Evolutionary conservation across 53 echinoderm and acorn worm genomes (phyloP).

Genomic region (Henricia sp.): DNA sequence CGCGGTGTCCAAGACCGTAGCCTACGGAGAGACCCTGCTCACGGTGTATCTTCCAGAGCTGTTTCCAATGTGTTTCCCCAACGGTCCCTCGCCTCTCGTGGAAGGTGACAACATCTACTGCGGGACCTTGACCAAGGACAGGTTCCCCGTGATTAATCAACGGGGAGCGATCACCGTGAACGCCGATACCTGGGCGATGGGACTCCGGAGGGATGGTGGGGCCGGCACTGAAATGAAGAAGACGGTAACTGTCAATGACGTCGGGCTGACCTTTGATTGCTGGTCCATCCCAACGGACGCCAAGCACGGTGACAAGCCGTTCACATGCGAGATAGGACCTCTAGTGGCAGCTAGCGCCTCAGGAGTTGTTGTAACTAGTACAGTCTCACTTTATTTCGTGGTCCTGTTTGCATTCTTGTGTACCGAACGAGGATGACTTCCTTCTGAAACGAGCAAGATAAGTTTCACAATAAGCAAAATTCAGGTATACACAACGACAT

Average conservation of each 20-base stretch:
- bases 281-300: conserved; percentile 56
- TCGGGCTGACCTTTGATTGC: conserved; percentile 46
- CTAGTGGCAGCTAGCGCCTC: conserved; percentile 11
- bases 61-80: conserved; percentile 51
- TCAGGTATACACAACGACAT: conserved; percentile 5
- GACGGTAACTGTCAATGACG: conserved; percentile 33
- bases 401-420: conserved; percentile 9
- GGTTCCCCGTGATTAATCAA: conserved; percentile 51
- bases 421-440: conserved; percentile 33
- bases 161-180: conserved; percentile 36
- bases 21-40: conserved; percentile 42
- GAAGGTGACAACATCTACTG: conserved; percentile 56
- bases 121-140: conserved; percentile 48
- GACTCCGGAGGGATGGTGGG: conserved; percentile 43
- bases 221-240: conserved; percentile 54
- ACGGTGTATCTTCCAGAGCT: conserved; percentile 54
- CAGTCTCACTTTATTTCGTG: neutral
- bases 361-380: neutral
- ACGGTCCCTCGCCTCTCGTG: conserved; percentile 34
- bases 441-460: no score
- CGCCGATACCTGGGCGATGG: conserved; percentile 35
- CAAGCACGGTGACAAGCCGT: conserved; percentile 47
- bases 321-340: conserved; percentile 49
- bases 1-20: conserved; percentile 27
- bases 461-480: neutral